A percentile compares a stretch with the other conserved stretches of the same genome.
phyloP scores from a whole-genome alignment of 2,113 vertebrate genomes.

The Penelope pileata region DNA sequence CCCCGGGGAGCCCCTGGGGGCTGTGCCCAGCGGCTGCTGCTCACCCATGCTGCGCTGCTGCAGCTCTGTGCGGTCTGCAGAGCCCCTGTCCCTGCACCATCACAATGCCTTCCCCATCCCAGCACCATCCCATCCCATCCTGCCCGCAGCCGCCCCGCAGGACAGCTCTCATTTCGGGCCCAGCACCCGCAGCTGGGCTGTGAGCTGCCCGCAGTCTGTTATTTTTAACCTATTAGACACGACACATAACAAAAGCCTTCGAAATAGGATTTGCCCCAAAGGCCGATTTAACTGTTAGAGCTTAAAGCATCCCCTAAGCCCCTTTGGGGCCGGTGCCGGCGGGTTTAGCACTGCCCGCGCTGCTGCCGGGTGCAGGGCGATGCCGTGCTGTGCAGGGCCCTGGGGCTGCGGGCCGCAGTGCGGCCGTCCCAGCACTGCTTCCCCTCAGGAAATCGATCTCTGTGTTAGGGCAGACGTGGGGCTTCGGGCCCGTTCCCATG shows the following conservation, averaged over 20 bases:
- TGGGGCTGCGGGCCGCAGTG: no score
- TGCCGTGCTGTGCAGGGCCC: background rate
- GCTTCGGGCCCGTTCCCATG: background rate
- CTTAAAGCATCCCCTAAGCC: constrained; percentile 53
- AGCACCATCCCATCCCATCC: no score
- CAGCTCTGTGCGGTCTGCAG: background rate
- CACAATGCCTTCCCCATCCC: no score
- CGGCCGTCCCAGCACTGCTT: background rate
- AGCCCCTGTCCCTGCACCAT: background rate
- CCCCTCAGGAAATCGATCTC: background rate
- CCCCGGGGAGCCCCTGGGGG: background rate
- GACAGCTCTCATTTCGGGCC: background rate
- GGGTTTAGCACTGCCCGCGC: background rate
- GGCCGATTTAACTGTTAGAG: constrained; percentile 65
- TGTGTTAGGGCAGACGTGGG: background rate
- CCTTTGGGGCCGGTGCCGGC: background rate
- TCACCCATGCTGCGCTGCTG: background rate
- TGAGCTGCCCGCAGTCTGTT: background rate
- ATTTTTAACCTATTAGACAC: constrained; percentile 52
- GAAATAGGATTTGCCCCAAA: constrained; percentile 66
- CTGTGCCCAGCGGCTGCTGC: no score
- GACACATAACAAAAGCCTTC: constrained; percentile 58
- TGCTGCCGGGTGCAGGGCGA: background rate
- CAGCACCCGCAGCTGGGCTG: background rate
- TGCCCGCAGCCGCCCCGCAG: background rate